phyloP scores from a whole-genome alignment of 2,797 vertebrate genomes.

The Ceyx erithaca region DNA sequence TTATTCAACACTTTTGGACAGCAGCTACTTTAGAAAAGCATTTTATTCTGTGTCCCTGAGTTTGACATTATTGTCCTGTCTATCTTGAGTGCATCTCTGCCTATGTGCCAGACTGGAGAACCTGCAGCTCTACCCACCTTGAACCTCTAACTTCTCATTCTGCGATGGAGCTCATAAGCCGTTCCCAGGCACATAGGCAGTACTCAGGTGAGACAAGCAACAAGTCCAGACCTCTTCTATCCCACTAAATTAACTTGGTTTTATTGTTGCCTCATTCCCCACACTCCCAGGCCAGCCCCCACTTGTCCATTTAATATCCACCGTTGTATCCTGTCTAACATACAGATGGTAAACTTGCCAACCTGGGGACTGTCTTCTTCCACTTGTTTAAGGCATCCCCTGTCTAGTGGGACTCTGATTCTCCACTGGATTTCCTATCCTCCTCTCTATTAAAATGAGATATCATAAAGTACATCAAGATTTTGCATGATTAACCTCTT shows the following conservation, averaged over 20 bases:
- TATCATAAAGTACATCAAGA: not conserved
- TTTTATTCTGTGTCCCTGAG: not conserved
- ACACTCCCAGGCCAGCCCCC: conserved; percentile 42
- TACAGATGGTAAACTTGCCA: not conserved
- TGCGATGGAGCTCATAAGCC: not conserved
- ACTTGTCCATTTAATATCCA: conserved; percentile 63
- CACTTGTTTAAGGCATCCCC: not conserved
- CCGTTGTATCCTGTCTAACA: not conserved
- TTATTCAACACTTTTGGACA: not conserved
- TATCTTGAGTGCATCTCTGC: not conserved
- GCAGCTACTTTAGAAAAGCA: not conserved
- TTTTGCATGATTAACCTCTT: not conserved
- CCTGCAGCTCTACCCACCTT: not conserved
- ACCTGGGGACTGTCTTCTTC: not conserved
- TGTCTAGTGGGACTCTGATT: not conserved
- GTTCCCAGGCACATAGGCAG: conserved; percentile 20
- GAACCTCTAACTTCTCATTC: not conserved
- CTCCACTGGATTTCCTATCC: not conserved
- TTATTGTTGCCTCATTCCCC: conserved; percentile 63
- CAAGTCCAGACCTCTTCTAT: conserved; percentile 54
- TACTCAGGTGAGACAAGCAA: conserved; percentile 25
- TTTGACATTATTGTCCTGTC: not conserved
- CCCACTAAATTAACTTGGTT: conserved; percentile 41
- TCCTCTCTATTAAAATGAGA: not conserved
- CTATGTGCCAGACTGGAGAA: not conserved